phyloP scores from a whole-genome alignment of 2,113 vertebrate genomes.

The Muntiacus muntjak region DNA sequence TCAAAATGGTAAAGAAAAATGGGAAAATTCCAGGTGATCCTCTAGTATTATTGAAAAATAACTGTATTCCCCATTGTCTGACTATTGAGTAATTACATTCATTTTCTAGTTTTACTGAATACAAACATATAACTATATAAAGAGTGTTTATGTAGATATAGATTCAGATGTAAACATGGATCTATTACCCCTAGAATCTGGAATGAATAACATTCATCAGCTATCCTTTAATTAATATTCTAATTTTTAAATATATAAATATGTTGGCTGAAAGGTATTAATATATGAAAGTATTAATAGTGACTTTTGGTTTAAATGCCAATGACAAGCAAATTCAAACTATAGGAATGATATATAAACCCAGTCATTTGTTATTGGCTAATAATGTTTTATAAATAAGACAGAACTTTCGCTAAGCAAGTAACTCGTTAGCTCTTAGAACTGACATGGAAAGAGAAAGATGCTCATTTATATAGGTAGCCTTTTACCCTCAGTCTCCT shows the following conservation, averaged over 20 bases:
- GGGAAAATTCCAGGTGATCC: not conserved
- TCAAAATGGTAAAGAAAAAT: conserved; percentile 12
- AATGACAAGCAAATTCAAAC: not conserved
- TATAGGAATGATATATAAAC: not conserved
- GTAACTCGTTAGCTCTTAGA: not conserved
- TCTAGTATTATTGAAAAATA: not conserved
- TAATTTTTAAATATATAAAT: not conserved
- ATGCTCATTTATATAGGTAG: not conserved
- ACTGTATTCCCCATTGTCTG: not conserved
- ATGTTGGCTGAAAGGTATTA: not conserved
- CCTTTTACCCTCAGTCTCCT: not conserved
- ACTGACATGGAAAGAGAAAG: not conserved
- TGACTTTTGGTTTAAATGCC: not conserved
- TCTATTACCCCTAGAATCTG: not conserved
- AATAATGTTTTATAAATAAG: not conserved
- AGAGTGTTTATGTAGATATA: not conserved
- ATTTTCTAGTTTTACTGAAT: not conserved
- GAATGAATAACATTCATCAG: not conserved
- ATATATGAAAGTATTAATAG: not conserved
- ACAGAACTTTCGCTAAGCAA: not conserved
- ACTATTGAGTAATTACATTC: not conserved
- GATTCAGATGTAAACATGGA: not conserved
- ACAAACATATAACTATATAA: not conserved
- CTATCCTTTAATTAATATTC: not conserved
- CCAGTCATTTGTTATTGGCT: not conserved